Evolutionary conservation across 2,113 vertebrate species (phyloP), one percentile per base, ranked within the genome.

Genomic region (Alligator sinensis): DNA sequence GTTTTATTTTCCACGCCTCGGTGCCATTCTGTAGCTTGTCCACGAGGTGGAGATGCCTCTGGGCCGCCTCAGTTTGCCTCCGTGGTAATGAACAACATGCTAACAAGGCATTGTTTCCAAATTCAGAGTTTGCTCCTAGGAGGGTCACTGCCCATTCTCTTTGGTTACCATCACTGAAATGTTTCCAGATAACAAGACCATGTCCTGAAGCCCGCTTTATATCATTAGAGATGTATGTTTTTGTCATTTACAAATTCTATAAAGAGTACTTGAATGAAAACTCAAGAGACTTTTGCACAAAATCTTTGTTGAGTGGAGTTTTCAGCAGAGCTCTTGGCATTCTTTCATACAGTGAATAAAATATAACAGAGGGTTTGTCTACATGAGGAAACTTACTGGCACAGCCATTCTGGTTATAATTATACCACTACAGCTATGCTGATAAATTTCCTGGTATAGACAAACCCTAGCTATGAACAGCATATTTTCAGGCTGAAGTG

Each of bases 11-110:
- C 21, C 60, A 27, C 4, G 25, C 60, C 15, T 6, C 11, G 25
- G 57, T 78, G 87, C 34, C 38, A 4, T 70, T 0, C 75, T 1
- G 2, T 28, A 74, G 1, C 4, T 58, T 15, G 68, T 85, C 87
- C 85, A 11, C 62, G 5, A 59, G 58, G 54, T 6, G 66, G 82
- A 92, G 87, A 30, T 76, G 87, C 16, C 57, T n/a, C 63, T 16
- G 54, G 3, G 19, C 55, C 15, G 34, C 19, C 55, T 61, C 16
- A 30, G 10, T 72, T 38, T 72, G 19, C 30, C 11, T 72, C 30
- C 34, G 24, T 38, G 34, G 34, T 11, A 47, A 13, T 74, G 38
- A 74, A 74, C 70, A 47, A 5, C 15, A 13, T 74, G 24, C 70
- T 4, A 74, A 13, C 34, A 38, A 47, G 21, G 38, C 19, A 22